phyloP scores from a whole-genome alignment of 2,888 invertebrate species.

The Hirtodrosophila confusa region DNA sequence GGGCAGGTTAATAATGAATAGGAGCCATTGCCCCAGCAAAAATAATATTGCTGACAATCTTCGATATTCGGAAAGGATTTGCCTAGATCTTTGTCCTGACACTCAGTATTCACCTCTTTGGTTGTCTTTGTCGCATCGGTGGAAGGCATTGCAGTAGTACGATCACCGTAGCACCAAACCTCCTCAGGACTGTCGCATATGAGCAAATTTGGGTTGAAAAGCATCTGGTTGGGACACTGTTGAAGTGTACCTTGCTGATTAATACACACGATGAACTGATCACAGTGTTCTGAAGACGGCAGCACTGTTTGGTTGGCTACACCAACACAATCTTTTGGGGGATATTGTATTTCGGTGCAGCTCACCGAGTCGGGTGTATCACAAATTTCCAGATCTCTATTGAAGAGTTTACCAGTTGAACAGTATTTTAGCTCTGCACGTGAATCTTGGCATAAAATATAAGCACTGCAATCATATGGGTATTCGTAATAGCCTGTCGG shows the following conservation, averaged over 20 bases:
- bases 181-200: conserved; percentile 61
- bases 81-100: too few relatives aligned
- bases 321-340: conserved; percentile 29
- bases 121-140: background rate
- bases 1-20: too few relatives aligned
- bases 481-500: conserved; percentile 42
- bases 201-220: conserved; percentile 50
- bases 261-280: conserved; percentile 57
- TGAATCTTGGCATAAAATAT: conserved; percentile 47
- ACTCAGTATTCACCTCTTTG: too few relatives aligned
- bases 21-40: too few relatives aligned
- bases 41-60: too few relatives aligned
- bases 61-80: too few relatives aligned
- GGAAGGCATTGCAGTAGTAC: background rate
- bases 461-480: conserved; percentile 55
- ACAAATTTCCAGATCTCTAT: conserved; percentile 53
- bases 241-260: conserved; percentile 17
- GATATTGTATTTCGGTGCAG: conserved; percentile 20
- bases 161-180: conserved; percentile 40
- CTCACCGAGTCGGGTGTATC: conserved; percentile 64
- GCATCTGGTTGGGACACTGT: conserved; percentile 45
- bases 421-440: conserved; percentile 51
- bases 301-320: conserved; percentile 32
- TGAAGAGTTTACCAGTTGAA: conserved; percentile 46
- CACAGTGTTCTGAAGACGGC: conserved; percentile 55